Evolutionary conservation across 2,888 invertebrate species (phyloP).

Genomic region (Zonitis immaculata): DNA sequence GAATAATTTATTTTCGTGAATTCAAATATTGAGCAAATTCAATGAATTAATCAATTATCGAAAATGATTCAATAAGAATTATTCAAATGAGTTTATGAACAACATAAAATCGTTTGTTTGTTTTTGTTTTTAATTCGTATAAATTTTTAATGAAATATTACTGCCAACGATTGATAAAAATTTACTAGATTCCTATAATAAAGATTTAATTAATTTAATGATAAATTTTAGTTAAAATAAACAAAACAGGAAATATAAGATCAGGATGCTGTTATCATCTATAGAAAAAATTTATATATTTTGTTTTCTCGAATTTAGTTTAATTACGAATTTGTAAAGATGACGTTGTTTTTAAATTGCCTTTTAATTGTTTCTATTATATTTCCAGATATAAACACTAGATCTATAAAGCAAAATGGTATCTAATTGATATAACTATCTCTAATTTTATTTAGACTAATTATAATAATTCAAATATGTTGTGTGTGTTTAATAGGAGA

Average conservation of each 20-base stretch:
- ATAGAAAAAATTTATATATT: background rate
- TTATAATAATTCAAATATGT: no score
- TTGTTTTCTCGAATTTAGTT: background rate
- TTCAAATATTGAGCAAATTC: no score
- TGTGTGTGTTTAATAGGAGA: slow-evolving; percentile 8
- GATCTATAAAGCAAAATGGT: slow-evolving; percentile 4
- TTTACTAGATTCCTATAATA: background rate
- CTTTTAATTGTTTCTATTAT: background rate
- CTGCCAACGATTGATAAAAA: background rate
- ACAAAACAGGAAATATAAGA: slow-evolving; percentile 4
- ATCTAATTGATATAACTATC: no score
- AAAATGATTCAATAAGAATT: no score
- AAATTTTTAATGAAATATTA: no score
- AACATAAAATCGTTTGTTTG: no score
- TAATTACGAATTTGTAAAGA: background rate
- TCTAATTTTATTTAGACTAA: no score
- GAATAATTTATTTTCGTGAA: no score
- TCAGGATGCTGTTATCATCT: slow-evolving; percentile 4
- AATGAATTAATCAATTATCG: no score
- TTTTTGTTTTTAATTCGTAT: no score
- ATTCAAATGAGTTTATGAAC: no score
- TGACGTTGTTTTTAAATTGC: background rate
- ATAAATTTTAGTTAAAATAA: no score
- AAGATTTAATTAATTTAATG: background rate
- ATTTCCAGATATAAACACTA: background rate